Evolutionary conservation across 2,113 vertebrate genomes (phyloP).

Genomic region (Anolis sagrei): DNA sequence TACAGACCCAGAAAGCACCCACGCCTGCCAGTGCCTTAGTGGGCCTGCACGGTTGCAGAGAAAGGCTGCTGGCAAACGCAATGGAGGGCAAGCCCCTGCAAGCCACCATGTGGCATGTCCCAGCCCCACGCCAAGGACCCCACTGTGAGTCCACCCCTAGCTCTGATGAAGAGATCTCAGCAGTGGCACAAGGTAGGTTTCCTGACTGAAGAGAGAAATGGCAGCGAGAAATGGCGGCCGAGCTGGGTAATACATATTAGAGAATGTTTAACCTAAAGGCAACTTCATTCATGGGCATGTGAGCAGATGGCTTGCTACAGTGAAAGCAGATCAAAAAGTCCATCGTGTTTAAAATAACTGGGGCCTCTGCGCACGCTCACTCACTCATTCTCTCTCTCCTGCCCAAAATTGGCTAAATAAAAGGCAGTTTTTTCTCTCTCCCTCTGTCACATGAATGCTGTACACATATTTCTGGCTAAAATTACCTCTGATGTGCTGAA

Average conservation of each 20-base stretch:
- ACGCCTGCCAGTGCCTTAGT: too few relatives aligned
- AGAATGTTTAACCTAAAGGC: slow-evolving; percentile 61
- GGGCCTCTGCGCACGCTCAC: not conserved
- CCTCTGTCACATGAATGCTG: not conserved
- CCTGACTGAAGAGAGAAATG: too few relatives aligned
- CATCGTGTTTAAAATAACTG: not conserved
- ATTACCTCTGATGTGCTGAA: slow-evolving; percentile 20
- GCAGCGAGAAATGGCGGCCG: too few relatives aligned
- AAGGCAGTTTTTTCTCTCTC: slow-evolving; percentile 15
- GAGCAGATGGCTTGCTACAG: slow-evolving; percentile 41
- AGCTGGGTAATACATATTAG: not conserved
- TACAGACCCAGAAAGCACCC: too few relatives aligned
- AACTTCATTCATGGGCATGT: not conserved
- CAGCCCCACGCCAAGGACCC: too few relatives aligned
- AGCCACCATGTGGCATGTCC: too few relatives aligned
- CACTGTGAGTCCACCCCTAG: too few relatives aligned
- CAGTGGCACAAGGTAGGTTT: too few relatives aligned
- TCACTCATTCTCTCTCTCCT: not conserved
- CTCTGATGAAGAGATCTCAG: too few relatives aligned
- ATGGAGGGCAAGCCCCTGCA: too few relatives aligned
- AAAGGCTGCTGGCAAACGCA: too few relatives aligned
- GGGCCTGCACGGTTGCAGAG: too few relatives aligned
- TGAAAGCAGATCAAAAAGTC: slow-evolving; percentile 35
- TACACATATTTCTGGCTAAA: slow-evolving; percentile 26
- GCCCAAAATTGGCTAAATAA: slow-evolving; percentile 4